Conservation (phyloP, 1,140 invertebrate genomes). For the Drosophila ogumai region DNA sequence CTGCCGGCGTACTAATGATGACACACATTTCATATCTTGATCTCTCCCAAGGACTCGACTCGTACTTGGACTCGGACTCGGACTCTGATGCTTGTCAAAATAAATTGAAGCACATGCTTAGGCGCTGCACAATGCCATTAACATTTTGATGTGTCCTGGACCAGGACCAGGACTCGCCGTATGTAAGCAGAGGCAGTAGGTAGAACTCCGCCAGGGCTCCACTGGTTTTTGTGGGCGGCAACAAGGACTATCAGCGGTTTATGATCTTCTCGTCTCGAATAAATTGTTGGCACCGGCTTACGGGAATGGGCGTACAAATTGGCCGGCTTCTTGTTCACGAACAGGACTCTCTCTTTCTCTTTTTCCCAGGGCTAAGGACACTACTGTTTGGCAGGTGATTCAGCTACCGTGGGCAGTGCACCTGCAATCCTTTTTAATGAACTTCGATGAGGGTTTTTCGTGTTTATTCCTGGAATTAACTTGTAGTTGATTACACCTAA, state of each 20-base stretch:
- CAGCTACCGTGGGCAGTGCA: constrained; percentile 38
- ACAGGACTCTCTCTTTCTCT: background rate
- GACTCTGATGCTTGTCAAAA: constrained; percentile 62
- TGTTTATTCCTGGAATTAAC: constrained; percentile 8
- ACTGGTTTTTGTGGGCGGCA: constrained; percentile 30
- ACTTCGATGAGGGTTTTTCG: constrained; percentile 27
- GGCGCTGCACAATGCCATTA: constrained; percentile 67
- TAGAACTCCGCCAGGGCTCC: constrained; percentile 5
- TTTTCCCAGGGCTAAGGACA: constrained; percentile 13
- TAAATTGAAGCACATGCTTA: constrained; percentile 82
- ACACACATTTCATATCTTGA: constrained; percentile 82
- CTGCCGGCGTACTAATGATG: constrained; percentile 71
- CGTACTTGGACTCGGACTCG: constrained; percentile 4
- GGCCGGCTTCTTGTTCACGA: constrained; percentile 39
- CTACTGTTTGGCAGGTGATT: constrained; percentile 66
- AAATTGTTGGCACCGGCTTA: constrained; percentile 31
- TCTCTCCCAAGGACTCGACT: constrained; percentile 47
- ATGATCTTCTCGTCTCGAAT: constrained; percentile 67
- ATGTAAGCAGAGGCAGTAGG: background rate
- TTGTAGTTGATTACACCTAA: constrained; percentile 17
- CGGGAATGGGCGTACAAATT: constrained; percentile 55
- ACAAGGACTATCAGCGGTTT: constrained; percentile 64
- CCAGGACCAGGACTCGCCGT: constrained; percentile 4
- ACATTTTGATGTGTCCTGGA: constrained; percentile 54
- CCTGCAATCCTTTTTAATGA: constrained; percentile 60